Evolutionary conservation across 1,140 invertebrate species (phyloP), one percentile per base, ranked within the genome.

Genomic region (Atta colombica): DNA sequence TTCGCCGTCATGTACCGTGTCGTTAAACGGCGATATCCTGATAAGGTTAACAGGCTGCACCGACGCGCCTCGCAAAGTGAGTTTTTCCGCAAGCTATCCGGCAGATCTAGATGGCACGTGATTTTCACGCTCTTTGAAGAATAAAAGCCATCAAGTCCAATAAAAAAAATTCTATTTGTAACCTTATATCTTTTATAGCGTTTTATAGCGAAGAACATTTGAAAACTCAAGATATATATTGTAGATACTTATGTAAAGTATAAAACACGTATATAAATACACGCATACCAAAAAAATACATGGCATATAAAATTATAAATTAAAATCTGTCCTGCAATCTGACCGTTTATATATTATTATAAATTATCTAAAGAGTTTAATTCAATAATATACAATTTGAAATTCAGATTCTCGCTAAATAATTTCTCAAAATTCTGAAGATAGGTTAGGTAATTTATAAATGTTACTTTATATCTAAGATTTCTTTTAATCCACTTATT

Each of bases 11-110:
- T 82, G 90, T 88, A 90, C 53, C 74, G n/a, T 72, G 35, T 89
- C 89, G 89, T 90, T 90, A 92, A 92, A 92, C 89, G 91, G 77
- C 85, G 91, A 92, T 92, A 92, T 88, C 66, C 87, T 89, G 91
- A 92, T 92, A 92, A 92, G 14, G 39, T 45, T 45, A 45, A 45
- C 88, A 51, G 66, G 28, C 39, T 68, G 86, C 87, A 77, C 77
- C 60, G 89, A 80, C 80, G 90, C 78, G 68, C 53, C 75, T 84
- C 31, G 89, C 87, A 80, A 90, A 49, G 60, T 75, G 74, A 58
- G 84, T 88, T 91, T 90, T 88, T 87, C 89, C 89, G 87, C 90
- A 87, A 90, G 25, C 58, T 35, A 90, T 88, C 87, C 78, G 16
- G 0, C 53, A 28, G 61, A 90, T 91, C 89, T 90, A 63, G 4